These are phyloP conservation scores for Hippocampus comes DNA, from an alignment of 2,113 vertebrate species.

Conservation along the genomic window DNA sequence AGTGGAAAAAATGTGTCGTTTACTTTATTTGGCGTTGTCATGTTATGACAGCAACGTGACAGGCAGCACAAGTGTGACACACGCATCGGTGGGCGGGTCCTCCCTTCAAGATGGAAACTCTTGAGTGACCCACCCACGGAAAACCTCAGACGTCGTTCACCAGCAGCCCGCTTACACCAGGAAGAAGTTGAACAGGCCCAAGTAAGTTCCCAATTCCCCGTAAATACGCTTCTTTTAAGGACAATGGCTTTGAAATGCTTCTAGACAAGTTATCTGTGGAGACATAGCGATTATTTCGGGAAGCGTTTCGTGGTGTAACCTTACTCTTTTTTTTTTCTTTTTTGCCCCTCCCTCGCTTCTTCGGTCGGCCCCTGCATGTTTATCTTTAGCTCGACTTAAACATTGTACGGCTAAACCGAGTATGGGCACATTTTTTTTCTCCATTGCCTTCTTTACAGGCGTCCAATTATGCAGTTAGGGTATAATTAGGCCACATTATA, in stretches of 20 bases:
- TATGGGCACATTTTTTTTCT: neutral
- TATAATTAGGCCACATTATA: neutral
- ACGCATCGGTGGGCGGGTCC: neutral
- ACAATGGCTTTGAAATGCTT: neutral
- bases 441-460: neutral
- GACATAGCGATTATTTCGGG: neutral
- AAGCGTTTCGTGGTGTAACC: neutral
- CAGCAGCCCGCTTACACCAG: neutral
- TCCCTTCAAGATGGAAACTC: neutral
- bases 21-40: neutral
- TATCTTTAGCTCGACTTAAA: slow-evolving; percentile 1
- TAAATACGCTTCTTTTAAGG: neutral
- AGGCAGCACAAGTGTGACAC: neutral
- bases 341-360: neutral
- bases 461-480: too few species aligned
- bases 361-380: neutral
- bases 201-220: neutral
- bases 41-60: slow-evolving; percentile 1
- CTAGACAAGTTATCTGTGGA: neutral
- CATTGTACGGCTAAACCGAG: neutral
- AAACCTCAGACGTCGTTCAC: neutral
- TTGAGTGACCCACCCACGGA: neutral
- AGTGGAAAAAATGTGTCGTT: slow-evolving; percentile 2
- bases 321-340: neutral
- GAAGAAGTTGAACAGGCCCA: neutral